phyloP scores from a whole-genome alignment of 92 coral and sea anemone species.

The Epizoanthus fatuus region DNA sequence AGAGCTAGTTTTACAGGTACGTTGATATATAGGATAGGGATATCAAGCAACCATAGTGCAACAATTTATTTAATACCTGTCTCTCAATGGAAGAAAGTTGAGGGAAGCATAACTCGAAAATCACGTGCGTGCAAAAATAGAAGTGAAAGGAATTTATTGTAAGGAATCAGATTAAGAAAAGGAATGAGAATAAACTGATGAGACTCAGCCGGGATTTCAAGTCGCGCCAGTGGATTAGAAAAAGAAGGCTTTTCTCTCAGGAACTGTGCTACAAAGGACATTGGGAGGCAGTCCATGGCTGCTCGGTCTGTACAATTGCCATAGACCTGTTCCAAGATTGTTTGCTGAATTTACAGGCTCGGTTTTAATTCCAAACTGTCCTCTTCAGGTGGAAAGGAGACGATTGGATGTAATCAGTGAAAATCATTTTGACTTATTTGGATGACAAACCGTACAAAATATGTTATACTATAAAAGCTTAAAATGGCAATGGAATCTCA shows the following conservation, averaged over 20 bases:
- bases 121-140: slow-evolving; percentile 9
- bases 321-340: background rate
- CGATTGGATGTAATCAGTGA: background rate
- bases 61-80: background rate
- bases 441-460: background rate
- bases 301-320: background rate
- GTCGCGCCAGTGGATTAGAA: slow-evolving; percentile 30
- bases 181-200: slow-evolving; percentile 18
- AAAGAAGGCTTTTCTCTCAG: background rate
- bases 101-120: background rate
- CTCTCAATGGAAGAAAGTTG: background rate
- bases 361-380: background rate
- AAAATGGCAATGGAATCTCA: slow-evolving; percentile 5
- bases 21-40: no score
- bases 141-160: background rate
- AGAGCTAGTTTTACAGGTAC: no score
- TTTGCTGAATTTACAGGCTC: slow-evolving; percentile 2
- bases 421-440: slow-evolving; percentile 5
- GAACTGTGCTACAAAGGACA: slow-evolving; percentile 7
- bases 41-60: no score
- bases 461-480: background rate
- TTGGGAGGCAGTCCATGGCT: background rate
- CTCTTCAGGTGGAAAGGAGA: slow-evolving; percentile 1
- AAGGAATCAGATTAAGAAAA: slow-evolving; percentile 29
- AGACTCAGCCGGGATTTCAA: slow-evolving; percentile 38